Base-by-base conservation (phyloP, 2,797 vertebrate species). In the Astyanax mexicanus region DNA sequence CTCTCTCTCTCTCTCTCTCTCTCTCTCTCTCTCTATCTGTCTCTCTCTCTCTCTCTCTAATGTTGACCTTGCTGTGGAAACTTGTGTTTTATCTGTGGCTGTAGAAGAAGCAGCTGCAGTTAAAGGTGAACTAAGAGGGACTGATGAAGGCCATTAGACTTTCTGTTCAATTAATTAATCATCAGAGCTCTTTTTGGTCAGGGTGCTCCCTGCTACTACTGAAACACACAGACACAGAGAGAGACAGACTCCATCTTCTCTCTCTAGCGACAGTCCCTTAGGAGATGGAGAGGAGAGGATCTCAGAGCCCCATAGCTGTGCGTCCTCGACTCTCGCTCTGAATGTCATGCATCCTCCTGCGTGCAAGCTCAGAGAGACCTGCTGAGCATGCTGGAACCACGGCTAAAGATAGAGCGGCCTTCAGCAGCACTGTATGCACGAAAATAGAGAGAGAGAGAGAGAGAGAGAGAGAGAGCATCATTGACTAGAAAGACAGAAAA, bases 91-190 rank as follows among this genome's bases (percentile, higher is more conserved):
- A 45, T 44, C 54, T 57, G 74, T 69, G 58, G 27, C 51, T 3
- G 55, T 79, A 45, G 49, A 27, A 32, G 60, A 27, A 67, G 74
- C 64, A 69, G 58, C 23, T 23, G 38, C 40, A 58, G 69, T 44
- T 57, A n/a, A 47, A 52, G 25, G 32, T 9, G 40, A 65, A 13
- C 13, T 32, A 15, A 5, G 23, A 52, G 47, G 64, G 40, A 45
- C 61, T 73, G 72, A 79, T 57, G n/a, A n/a, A n/a, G n/a, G n/a
- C n/a, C n/a, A 21, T 71, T 82, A 57, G 17, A 27, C 47, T 66
- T 49, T 57, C 17, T 12, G 47, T 78, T 23, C 58, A 61, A 79
- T 83, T 72, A 87, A 84, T 87, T 79, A 83, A 85, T 85, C 78
- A 83, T 81, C 76, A 72, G 38, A 77, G 75, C 72, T 54, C 25